Evolutionary conservation across 2,888 invertebrate species (phyloP).

Genomic region (Azorinus chamasolen): DNA sequence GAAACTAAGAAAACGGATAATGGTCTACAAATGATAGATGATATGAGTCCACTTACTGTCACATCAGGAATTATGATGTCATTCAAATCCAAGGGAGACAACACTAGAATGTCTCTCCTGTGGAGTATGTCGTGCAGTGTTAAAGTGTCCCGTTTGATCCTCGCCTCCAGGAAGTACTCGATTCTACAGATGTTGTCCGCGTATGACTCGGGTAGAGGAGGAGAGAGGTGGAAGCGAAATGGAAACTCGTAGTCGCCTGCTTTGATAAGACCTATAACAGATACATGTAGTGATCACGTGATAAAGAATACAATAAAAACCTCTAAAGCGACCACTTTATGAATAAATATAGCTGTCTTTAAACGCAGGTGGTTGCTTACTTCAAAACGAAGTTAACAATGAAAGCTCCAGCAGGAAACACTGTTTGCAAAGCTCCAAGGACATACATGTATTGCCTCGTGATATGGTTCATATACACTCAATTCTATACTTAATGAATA

Average conservation of each 20-base stretch:
- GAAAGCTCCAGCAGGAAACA: no score
- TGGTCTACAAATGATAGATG: no score
- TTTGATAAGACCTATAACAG: no score
- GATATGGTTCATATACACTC: no score
- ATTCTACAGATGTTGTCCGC: constrained; percentile 48
- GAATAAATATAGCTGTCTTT: no score
- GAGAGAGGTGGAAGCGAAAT: constrained; percentile 42
- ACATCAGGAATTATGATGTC: constrained; percentile 53
- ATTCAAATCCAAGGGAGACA: constrained; percentile 46
- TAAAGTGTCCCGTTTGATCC: constrained; percentile 37
- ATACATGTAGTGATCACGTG: neutral
- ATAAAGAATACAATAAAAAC: neutral
- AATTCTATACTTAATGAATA: no score
- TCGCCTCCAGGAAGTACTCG: constrained; percentile 50
- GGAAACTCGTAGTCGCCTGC: constrained; percentile 24
- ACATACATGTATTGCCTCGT: no score
- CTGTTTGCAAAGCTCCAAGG: no score
- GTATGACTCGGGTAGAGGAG: constrained; percentile 47
- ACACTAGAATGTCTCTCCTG: constrained; percentile 38
- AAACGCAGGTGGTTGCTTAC: no score
- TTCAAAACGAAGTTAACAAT: no score
- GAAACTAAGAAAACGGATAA: no score
- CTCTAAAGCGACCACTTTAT: neutral
- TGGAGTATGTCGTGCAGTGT: constrained; percentile 16
- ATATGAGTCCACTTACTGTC: constrained; percentile 48